These are phyloP conservation scores for Pherbina coryleti DNA, from an alignment of 2,888 invertebrate species.

Conservation along the genomic window DNA sequence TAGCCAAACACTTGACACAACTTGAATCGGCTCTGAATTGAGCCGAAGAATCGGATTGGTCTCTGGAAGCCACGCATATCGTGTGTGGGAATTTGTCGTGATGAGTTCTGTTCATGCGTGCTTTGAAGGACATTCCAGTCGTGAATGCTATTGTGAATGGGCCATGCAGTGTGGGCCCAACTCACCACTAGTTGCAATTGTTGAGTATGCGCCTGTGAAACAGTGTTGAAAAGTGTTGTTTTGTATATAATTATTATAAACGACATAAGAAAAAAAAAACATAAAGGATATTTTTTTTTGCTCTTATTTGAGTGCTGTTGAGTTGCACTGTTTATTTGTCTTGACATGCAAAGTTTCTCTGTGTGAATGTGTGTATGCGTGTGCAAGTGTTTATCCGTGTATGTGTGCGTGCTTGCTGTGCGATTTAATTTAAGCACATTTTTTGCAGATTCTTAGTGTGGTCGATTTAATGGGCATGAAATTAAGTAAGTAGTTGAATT, in stretches of 20 bases:
- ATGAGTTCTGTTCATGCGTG: constrained; percentile 6
- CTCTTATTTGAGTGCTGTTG: too few relatives aligned
- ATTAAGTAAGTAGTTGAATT: constrained; percentile 12
- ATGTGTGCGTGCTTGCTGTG: constrained; percentile 14
- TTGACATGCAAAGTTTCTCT: background rate
- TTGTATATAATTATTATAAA: too few relatives aligned
- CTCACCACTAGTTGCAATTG: background rate
- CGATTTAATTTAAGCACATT: constrained; percentile 28
- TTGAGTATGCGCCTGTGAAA: constrained; percentile 1
- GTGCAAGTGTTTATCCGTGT: background rate
- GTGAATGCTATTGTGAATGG: constrained; percentile 15
- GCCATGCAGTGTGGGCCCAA: constrained; percentile 13
- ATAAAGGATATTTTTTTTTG: too few relatives aligned
- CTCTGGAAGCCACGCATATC: background rate
- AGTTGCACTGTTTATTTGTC: background rate
- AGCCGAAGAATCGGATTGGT: background rate
- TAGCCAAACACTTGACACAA: background rate
- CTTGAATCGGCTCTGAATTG: background rate
- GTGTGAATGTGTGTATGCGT: background rate
- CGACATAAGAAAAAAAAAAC: too few relatives aligned
- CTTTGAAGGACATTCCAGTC: constrained; percentile 16
- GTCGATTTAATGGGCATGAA: constrained; percentile 6
- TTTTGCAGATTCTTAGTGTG: constrained; percentile 2
- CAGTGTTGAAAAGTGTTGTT: background rate
- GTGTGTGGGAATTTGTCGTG: constrained; percentile 18